Evolutionary conservation across 2,797 vertebrate genomes (phyloP).

Genomic region (Steatocranus sp.): DNA sequence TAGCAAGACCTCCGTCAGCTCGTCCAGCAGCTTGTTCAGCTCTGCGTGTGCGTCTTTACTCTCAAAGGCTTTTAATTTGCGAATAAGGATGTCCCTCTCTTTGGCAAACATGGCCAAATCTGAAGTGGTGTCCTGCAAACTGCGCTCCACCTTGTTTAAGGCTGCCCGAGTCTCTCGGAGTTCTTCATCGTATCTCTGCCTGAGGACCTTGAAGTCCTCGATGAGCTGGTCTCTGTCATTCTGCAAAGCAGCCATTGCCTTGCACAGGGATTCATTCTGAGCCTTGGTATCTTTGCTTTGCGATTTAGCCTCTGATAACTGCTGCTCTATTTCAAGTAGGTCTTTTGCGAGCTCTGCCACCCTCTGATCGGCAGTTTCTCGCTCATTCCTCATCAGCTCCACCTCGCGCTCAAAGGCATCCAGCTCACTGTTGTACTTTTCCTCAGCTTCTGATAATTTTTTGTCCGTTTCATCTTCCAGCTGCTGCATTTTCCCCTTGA

Average conservation of each 20-base stretch:
- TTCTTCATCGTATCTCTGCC: slow-evolving; percentile 73
- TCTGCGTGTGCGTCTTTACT: slow-evolving; percentile 52
- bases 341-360: slow-evolving; percentile 61
- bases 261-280: slow-evolving; percentile 81
- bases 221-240: slow-evolving; percentile 83
- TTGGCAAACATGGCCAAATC: slow-evolving; percentile 59
- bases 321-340: slow-evolving; percentile 57
- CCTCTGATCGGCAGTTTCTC: slow-evolving; percentile 59
- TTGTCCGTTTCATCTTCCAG: slow-evolving; percentile 56
- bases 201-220: slow-evolving; percentile 80
- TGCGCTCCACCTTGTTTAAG: slow-evolving; percentile 65
- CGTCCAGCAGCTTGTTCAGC: slow-evolving; percentile 65
- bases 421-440: slow-evolving; percentile 53
- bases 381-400: slow-evolving; percentile 58
- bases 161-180: slow-evolving; percentile 66
- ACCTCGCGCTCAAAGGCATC: slow-evolving; percentile 43
- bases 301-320: slow-evolving; percentile 54
- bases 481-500: slow-evolving; percentile 51
- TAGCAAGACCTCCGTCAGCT: slow-evolving; percentile 65
- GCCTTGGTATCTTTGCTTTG: slow-evolving; percentile 68
- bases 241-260: slow-evolving; percentile 84
- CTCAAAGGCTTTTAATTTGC: slow-evolving; percentile 57
- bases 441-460: slow-evolving; percentile 53
- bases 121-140: slow-evolving; percentile 64
- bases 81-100: slow-evolving; percentile 67